These are phyloP conservation scores for Mobula birostris DNA, from an alignment of 2,113 vertebrate genomes.

Conservation along the genomic window DNA sequence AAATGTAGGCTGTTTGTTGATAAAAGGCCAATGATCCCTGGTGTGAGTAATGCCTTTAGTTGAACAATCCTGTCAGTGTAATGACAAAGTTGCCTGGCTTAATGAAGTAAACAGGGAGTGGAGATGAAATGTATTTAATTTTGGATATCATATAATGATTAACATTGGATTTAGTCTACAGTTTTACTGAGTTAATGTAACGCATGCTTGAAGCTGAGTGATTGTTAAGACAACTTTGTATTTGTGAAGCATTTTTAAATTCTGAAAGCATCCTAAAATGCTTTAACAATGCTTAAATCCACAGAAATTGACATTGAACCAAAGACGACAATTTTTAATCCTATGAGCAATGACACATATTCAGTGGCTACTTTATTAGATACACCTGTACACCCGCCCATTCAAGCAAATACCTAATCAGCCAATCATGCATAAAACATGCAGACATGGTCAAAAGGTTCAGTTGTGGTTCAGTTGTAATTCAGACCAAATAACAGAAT, in stretches of 20 bases:
- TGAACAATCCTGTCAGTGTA: background rate
- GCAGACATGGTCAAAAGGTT: no score
- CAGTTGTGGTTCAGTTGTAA: no score
- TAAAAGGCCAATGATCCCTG: background rate
- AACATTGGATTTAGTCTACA: background rate
- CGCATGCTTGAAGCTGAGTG: background rate
- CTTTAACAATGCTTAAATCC: background rate
- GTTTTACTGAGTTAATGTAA: background rate
- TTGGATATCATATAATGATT: background rate
- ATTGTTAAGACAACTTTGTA: background rate
- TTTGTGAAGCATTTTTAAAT: background rate
- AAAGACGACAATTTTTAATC: no score
- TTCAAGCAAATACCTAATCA: no score
- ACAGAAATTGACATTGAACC: background rate
- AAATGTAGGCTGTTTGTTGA: background rate
- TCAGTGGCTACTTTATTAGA: no score
- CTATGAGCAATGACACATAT: background rate
- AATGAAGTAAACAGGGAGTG: background rate
- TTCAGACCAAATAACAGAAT: no score
- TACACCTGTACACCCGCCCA: no score
- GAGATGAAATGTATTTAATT: background rate
- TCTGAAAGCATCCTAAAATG: background rate
- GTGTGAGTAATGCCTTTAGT: background rate
- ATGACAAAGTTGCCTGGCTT: background rate
- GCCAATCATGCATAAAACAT: no score